Percentiles rank a stretch among this genome's conserved stretches.
Evolutionary conservation across 2,797 vertebrate species (phyloP).

Genomic region (Selene dorsalis): DNA sequence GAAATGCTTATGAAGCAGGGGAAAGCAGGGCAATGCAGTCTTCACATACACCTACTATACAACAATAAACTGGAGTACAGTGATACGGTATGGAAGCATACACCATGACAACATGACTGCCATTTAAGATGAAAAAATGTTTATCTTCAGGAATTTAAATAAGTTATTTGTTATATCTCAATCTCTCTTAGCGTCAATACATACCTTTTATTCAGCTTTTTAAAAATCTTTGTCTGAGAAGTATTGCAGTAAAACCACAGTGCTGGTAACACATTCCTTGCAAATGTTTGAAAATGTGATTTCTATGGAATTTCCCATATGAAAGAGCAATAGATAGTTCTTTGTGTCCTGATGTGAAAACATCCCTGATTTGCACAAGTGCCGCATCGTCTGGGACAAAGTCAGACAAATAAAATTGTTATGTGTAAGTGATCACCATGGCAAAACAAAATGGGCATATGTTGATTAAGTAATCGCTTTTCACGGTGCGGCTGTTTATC

Average conservation of each 20-base stretch:
- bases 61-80: background rate
- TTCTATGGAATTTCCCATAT: slow-evolving; percentile 48
- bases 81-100: background rate
- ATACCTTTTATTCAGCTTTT: background rate
- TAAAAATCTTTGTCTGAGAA: slow-evolving; percentile 15
- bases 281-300: slow-evolving; percentile 23
- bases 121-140: background rate
- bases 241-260: slow-evolving; percentile 3
- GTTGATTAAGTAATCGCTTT: background rate
- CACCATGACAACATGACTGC: background rate
- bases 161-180: background rate
- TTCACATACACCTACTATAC: background rate
- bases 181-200: background rate
- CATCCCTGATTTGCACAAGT: slow-evolving; percentile 8
- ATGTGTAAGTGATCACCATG: background rate
- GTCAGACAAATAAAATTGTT: slow-evolving; percentile 19
- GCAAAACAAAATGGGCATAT: slow-evolving; percentile 5
- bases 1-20: slow-evolving; percentile 56
- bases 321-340: slow-evolving; percentile 12
- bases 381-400: slow-evolving; percentile 29
- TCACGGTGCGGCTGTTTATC: background rate
- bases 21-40: slow-evolving; percentile 8
- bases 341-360: slow-evolving; percentile 23
- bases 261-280: slow-evolving; percentile 19
- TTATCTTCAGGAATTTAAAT: background rate